phyloP scores from a whole-genome alignment of 2,113 vertebrate genomes.

The Scomber colias region DNA sequence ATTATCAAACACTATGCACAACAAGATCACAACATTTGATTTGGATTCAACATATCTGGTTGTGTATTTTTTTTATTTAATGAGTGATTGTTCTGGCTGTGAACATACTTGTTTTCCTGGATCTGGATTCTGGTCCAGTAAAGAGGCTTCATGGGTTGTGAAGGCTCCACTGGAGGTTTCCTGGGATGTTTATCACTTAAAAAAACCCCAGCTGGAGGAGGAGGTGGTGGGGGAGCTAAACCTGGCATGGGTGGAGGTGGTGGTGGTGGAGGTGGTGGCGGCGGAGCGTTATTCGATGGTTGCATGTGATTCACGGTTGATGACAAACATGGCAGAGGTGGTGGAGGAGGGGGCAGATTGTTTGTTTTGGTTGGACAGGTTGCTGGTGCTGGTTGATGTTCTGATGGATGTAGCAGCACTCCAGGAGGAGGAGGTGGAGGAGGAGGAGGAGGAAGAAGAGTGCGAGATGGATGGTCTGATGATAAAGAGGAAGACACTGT shows the following conservation, averaged over 20 bases:
- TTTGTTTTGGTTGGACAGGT: conserved; percentile 36
- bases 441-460: conserved; percentile 21
- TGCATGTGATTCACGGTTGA: conserved; percentile 17
- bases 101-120: conserved; percentile 89
- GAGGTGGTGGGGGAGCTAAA: conserved; percentile 61
- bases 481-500: conserved; percentile 54
- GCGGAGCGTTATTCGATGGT: conserved; percentile 25
- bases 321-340: conserved; percentile 27
- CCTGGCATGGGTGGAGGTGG: conserved; percentile 53
- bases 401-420: conserved; percentile 35
- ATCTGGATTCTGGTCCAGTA: conserved; percentile 98
- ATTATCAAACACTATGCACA: no score
- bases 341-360: conserved; percentile 38
- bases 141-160: conserved; percentile 95
- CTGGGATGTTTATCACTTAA: conserved; percentile 84
- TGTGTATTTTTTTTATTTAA: not conserved
- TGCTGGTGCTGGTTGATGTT: conserved; percentile 28
- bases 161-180: conserved; percentile 90
- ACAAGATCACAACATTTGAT: not conserved
- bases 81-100: not conserved
- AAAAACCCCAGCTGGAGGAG: conserved; percentile 69
- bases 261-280: conserved; percentile 69
- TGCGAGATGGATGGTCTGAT: conserved; percentile 3
- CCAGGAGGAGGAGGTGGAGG: conserved; percentile 42
- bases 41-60: no score